Percentiles rank a stretch among this genome's conserved stretches.
Evolutionary conservation across 92 coral and sea anemone species (phyloP).

Genomic region (Zoanthus gigantus): DNA sequence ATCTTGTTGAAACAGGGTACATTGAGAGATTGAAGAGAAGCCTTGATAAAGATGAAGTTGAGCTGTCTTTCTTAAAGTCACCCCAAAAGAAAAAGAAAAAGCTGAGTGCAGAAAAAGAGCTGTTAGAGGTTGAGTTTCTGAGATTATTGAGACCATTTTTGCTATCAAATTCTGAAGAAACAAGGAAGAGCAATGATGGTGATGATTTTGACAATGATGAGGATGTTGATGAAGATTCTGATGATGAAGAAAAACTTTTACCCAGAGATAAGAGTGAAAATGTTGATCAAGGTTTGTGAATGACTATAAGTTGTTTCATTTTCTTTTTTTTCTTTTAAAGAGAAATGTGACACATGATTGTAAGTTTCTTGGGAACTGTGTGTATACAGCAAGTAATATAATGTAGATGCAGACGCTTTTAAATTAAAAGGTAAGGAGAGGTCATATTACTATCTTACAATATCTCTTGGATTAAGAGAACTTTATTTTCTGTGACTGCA

Average conservation of each 20-base stretch:
- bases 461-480: no score
- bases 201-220: slow-evolving; percentile 46
- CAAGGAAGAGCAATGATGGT: not conserved
- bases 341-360: no score
- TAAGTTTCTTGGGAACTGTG: not conserved
- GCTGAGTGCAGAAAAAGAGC: not conserved
- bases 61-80: not conserved
- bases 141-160: slow-evolving; percentile 67
- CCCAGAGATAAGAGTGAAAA: not conserved
- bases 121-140: not conserved
- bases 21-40: not conserved
- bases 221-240: slow-evolving; percentile 50
- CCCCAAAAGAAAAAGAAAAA: slow-evolving; percentile 14
- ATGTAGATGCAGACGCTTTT: no score
- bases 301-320: not conserved
- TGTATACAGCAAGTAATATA: no score
- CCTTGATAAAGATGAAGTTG: not conserved
- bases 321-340: not conserved
- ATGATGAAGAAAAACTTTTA: slow-evolving; percentile 22
- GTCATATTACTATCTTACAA: no score
- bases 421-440: no score
- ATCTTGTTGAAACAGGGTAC: slow-evolving; percentile 63
- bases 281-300: not conserved
- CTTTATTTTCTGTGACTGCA: no score
- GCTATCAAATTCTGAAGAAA: slow-evolving; percentile 14